Conservation (phyloP, 1,140 invertebrate genomes). For the Drosophila burlai region DNA sequence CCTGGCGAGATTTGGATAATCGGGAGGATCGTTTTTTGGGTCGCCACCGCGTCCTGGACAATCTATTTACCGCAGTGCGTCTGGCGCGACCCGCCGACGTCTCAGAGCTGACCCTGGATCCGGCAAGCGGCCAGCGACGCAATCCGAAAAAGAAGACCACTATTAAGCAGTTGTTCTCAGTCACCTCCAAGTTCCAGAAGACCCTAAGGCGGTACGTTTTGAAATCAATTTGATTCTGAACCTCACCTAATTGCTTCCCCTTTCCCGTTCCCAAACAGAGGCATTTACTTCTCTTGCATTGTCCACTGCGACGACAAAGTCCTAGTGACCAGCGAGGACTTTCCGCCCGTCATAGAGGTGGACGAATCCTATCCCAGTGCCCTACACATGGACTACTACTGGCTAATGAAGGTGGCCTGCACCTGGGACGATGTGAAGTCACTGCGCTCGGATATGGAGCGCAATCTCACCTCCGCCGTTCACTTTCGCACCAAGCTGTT, state of each 20-base stretch:
- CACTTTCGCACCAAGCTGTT: slow-evolving; percentile 97
- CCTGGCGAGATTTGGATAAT: slow-evolving; percentile 92
- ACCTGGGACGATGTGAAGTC: slow-evolving; percentile 98
- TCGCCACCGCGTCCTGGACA: slow-evolving; percentile 90
- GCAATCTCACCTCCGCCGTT: slow-evolving; percentile 94
- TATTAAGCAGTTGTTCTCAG: slow-evolving; percentile 97
- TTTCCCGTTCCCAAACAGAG: slow-evolving; percentile 85
- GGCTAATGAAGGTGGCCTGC: slow-evolving; percentile 98
- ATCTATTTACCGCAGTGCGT: slow-evolving; percentile 90
- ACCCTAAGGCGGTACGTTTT: slow-evolving; percentile 90
- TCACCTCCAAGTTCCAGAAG: slow-evolving; percentile 98
- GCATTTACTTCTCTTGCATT: slow-evolving; percentile 96
- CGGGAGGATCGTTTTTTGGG: slow-evolving; percentile 88
- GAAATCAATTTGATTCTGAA: background rate
- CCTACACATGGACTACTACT: slow-evolving; percentile 97
- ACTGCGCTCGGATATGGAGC: slow-evolving; percentile 96
- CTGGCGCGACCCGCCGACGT: slow-evolving; percentile 88
- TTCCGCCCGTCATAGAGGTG: slow-evolving; percentile 97
- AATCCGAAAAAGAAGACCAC: slow-evolving; percentile 94
- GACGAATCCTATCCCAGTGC: slow-evolving; percentile 97
- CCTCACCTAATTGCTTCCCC: background rate
- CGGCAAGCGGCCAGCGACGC: slow-evolving; percentile 88
- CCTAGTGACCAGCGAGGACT: slow-evolving; percentile 97
- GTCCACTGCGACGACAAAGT: slow-evolving; percentile 98
- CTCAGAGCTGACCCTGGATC: slow-evolving; percentile 86